Percentiles rank a stretch among this genome's conserved stretches.
Evolutionary conservation across 2,888 invertebrate genomes (phyloP).

Genomic region (Volucella inanis): DNA sequence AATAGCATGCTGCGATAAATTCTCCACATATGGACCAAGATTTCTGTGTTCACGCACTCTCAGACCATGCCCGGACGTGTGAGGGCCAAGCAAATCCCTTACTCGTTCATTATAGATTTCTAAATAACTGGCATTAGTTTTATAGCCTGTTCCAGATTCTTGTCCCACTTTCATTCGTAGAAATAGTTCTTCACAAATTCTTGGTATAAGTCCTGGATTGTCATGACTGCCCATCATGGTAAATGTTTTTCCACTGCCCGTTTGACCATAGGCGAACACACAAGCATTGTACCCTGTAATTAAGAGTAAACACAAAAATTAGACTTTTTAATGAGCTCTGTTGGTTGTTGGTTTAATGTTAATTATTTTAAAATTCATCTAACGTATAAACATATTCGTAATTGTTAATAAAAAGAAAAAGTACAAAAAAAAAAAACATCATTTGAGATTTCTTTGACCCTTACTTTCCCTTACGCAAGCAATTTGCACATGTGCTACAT

Average conservation of each 20-base stretch:
- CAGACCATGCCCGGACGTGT: conserved; percentile 87
- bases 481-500: conserved; percentile 24
- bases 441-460: conserved; percentile 22
- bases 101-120: conserved; percentile 94
- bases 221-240: conserved; percentile 95
- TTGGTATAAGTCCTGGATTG: conserved; percentile 91
- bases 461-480: conserved; percentile 58
- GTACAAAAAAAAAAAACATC: conserved; percentile 1
- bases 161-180: conserved; percentile 91
- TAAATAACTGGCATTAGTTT: conserved; percentile 93
- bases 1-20: conserved; percentile 92
- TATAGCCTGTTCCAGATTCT: conserved; percentile 91
- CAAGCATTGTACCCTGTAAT: conserved; percentile 90
- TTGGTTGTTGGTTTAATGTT: neutral
- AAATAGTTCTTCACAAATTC: conserved; percentile 93
- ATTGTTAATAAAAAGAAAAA: conserved; percentile 22
- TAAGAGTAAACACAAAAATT: conserved; percentile 1
- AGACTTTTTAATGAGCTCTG: conserved; percentile 7
- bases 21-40: conserved; percentile 93
- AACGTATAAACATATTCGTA: neutral
- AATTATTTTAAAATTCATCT: conserved; percentile 18
- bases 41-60: conserved; percentile 91
- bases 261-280: conserved; percentile 96
- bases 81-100: conserved; percentile 87
- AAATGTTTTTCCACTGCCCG: conserved; percentile 95